Percentiles rank a stretch among this genome's conserved stretches.
These are phyloP conservation scores for Phasianus colchicus DNA, from an alignment of 2,113 vertebrate genomes.

Conservation along the genomic window DNA sequence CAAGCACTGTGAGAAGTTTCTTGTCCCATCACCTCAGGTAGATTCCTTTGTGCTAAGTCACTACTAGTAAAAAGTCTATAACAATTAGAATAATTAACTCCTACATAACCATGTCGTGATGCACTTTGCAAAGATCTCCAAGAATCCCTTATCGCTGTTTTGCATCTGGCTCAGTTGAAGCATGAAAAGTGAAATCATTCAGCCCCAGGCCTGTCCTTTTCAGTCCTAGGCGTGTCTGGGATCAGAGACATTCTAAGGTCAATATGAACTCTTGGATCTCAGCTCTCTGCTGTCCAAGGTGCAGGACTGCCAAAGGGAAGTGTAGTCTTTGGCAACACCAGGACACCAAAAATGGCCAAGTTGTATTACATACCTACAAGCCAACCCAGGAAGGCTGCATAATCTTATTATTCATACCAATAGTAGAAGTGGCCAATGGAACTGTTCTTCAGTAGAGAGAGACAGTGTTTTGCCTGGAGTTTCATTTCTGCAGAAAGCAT, in stretches of 20 bases:
- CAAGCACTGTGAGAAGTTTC: not conserved
- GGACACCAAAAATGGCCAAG: not conserved
- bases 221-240: not conserved
- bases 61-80: not conserved
- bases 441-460: not conserved
- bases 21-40: not conserved
- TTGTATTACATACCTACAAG: not conserved
- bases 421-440: not conserved
- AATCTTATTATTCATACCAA: not conserved
- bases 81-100: constrained; percentile 47
- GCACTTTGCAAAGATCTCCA: constrained; percentile 17
- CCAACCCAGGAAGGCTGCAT: not conserved
- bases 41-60: constrained; percentile 33
- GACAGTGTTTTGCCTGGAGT: not conserved
- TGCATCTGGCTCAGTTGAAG: not conserved
- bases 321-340: rapidly evolving
- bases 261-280: not conserved
- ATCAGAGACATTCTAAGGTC: not conserved
- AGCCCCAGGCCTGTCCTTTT: not conserved
- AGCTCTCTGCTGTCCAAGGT: not conserved
- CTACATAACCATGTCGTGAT: not conserved
- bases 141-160: not conserved
- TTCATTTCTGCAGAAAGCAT: not conserved
- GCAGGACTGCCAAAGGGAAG: not conserved
- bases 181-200: not conserved